Evolutionary conservation across 2,797 vertebrate genomes (phyloP).

Genomic region (Atherinosoma microstoma): DNA sequence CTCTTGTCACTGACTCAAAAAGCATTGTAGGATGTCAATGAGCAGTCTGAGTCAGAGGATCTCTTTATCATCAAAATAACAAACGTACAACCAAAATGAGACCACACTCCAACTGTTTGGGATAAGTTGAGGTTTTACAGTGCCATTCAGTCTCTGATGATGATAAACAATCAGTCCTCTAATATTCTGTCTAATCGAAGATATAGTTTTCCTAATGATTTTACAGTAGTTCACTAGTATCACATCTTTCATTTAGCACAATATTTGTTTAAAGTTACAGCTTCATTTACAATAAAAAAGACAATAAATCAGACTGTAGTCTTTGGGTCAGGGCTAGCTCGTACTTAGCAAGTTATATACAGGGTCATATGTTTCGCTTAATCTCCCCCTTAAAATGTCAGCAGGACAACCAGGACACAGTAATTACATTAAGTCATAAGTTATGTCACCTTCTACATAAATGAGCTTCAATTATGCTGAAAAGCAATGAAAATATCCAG

Average conservation of each 20-base stretch:
- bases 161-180: neutral
- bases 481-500: neutral
- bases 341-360: neutral
- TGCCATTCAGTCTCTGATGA: slow-evolving; percentile 12
- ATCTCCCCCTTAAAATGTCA: neutral
- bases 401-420: neutral
- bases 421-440: neutral
- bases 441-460: neutral
- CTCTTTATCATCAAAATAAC: slow-evolving; percentile 45
- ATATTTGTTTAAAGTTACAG: neutral
- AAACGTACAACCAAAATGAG: slow-evolving; percentile 37
- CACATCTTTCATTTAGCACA: neutral
- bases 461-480: neutral
- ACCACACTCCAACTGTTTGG: slow-evolving; percentile 32
- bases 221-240: neutral
- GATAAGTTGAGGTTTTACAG: slow-evolving; percentile 51
- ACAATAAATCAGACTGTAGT: too few species aligned
- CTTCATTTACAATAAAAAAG: neutral
- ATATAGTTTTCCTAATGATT: neutral
- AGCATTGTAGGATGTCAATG: slow-evolving; percentile 38
- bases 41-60: slow-evolving; percentile 49
- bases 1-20: slow-evolving; percentile 34
- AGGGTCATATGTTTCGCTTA: neutral
- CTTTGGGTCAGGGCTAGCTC: neutral
- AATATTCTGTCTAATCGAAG: neutral